Base-by-base conservation (phyloP, 2,113 vertebrate genomes). In the Callorhinus ursinus region DNA sequence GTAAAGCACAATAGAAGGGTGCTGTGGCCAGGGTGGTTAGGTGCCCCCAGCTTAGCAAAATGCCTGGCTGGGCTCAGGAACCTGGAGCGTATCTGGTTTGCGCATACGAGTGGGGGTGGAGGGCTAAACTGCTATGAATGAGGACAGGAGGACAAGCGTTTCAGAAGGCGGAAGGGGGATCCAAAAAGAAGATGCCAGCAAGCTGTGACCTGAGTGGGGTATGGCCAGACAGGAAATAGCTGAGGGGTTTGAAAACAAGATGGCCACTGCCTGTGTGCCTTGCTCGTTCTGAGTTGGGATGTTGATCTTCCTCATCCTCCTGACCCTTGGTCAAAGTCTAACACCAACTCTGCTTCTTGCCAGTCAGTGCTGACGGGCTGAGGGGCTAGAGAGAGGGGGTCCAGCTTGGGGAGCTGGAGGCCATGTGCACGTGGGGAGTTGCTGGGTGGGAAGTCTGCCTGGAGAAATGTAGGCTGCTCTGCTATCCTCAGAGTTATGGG, bases 261-360 rank as follows among this genome's bases (percentile, higher is more conserved):
- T 6, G 61, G 69, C 65, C 36, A 8, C 46, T 0, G 0, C 61
- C 36, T 36, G 33, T 36, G 19, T 11, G 2, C 0, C 0, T 13
- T n/a, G 71, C n/a, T 4, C 51, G 72, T 61, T 49, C 63, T 86
- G 16, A 77, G 31, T 79, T 74, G 33, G 49, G 55, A 42, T 21
- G 51, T n/a, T 1, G 16, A 51, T 83, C 33, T 36, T 83, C 21
- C 95, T 15, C 33, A n/a, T 28, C 71, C 11, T 36, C 26, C 42
- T 39, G 77, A 42, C 9, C 87, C 63, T 83, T 33, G 16, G 55
- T 85, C 69, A 90, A 67, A 65, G 26, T 24, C 19, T 39, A 81
- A 63, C 11, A 31, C 42, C 22, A 42, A 3, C 8, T 3, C 36
- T 53, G 36, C 57, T 85, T 59, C 81, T 57, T 71, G 42, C 71